Conservation (phyloP, 1,140 invertebrate genomes). For the Melitaea cinxia region DNA sequence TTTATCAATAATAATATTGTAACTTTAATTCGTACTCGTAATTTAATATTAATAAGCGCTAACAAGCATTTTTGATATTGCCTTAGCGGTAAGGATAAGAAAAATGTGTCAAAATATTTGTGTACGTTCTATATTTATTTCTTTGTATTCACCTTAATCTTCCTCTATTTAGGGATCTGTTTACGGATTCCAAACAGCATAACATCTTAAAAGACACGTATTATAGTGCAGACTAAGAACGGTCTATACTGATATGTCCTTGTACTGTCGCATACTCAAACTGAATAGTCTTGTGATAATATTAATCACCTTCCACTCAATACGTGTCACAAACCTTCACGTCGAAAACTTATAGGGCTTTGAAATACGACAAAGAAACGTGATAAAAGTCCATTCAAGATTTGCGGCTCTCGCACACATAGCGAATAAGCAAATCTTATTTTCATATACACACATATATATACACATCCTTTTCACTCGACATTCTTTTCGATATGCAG, state of each 20-base stretch:
- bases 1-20: too few relatives aligned
- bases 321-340: background rate
- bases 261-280: background rate
- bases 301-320: background rate
- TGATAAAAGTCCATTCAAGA: slow-evolving; percentile 23
- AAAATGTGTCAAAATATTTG: too few relatives aligned
- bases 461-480: background rate
- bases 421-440: background rate
- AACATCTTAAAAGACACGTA: too few relatives aligned
- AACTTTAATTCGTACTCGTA: too few relatives aligned
- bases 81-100: too few relatives aligned
- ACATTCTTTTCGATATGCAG: background rate
- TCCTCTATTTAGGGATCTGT: too few relatives aligned
- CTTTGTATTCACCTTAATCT: too few relatives aligned
- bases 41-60: too few relatives aligned
- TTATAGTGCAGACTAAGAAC: too few relatives aligned
- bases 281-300: background rate
- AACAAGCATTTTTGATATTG: too few relatives aligned
- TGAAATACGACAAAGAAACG: slow-evolving; percentile 19
- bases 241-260: background rate
- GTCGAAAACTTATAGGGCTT: slow-evolving; percentile 15
- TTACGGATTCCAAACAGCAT: too few relatives aligned
- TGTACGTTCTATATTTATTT: too few relatives aligned
- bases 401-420: slow-evolving; percentile 8
- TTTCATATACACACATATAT: background rate